Percentiles rank a stretch among this genome's conserved stretches.
phyloP scores from a whole-genome alignment of 2,797 vertebrate genomes.

The Champsocephalus esox region DNA sequence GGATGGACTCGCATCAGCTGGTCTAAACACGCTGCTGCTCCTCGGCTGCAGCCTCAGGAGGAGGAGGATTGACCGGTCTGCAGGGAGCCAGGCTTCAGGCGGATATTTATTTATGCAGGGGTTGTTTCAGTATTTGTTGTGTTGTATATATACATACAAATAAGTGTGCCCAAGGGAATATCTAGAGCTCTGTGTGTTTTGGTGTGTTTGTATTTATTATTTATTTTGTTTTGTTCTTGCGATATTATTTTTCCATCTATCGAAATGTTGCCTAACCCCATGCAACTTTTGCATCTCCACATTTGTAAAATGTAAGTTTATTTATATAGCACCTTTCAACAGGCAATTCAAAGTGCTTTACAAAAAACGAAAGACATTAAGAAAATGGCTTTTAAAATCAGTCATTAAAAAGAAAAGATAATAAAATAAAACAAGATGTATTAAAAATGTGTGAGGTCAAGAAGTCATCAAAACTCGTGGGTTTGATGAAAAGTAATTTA shows the following conservation, averaged over 20 bases:
- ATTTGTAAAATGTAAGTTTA: not conserved
- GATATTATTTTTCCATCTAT: no score
- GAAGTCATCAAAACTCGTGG: no score
- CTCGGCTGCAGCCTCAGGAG: slow-evolving; percentile 14
- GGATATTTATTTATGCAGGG: slow-evolving; percentile 19
- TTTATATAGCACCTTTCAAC: no score
- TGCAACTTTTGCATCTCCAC: not conserved
- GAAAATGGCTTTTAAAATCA: no score
- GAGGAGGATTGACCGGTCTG: slow-evolving; percentile 40
- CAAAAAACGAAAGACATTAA: no score
- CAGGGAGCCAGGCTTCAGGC: slow-evolving; percentile 15
- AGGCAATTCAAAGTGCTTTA: no score
- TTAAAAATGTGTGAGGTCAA: no score
- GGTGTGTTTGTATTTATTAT: not conserved
- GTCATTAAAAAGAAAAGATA: no score
- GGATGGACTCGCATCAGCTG: slow-evolving; percentile 60
- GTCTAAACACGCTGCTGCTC: slow-evolving; percentile 44
- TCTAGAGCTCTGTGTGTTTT: not conserved
- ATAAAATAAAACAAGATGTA: no score
- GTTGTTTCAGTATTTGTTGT: slow-evolving; percentile 17
- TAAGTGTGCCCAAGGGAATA: not conserved
- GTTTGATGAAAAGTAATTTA: no score
- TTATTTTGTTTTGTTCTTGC: no score
- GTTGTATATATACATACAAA: slow-evolving; percentile 16
- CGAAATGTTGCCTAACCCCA: no score